Percentiles rank a stretch among this genome's conserved stretches.
phyloP scores from a whole-genome alignment of 2,888 invertebrate species.

The Sinodicranocentrus sp. region DNA sequence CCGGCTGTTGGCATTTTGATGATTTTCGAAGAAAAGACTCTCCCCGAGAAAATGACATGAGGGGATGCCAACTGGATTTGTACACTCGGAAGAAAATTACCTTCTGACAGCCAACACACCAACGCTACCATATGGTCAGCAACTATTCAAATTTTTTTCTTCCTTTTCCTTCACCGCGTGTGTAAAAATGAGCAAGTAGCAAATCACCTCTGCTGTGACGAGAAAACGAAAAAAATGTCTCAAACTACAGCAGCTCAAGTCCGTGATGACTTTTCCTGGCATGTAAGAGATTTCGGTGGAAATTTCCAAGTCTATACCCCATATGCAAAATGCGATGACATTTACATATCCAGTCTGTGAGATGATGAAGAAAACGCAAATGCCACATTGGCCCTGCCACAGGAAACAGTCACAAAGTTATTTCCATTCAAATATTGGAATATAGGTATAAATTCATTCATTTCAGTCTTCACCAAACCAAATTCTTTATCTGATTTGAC shows the following conservation, averaged over 20 bases:
- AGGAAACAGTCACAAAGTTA: constrained; percentile 23
- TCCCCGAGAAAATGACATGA: constrained; percentile 24
- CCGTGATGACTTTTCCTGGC: constrained; percentile 62
- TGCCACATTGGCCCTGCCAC: constrained; percentile 37
- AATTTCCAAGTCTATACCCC: not conserved
- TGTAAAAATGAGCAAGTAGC: constrained; percentile 60
- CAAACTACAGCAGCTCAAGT: constrained; percentile 8
- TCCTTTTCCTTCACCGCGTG: too few species aligned
- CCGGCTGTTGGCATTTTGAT: constrained; percentile 27
- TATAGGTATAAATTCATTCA: constrained; percentile 49
- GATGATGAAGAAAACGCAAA: constrained; percentile 34
- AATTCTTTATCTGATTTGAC: constrained; percentile 21
- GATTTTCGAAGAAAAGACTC: constrained; percentile 4
- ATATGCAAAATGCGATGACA: constrained; percentile 21
- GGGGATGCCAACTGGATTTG: constrained; percentile 67
- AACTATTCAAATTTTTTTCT: constrained; percentile 33
- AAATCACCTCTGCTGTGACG: constrained; percentile 62
- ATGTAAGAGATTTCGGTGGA: constrained; percentile 65
- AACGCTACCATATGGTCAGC: constrained; percentile 64
- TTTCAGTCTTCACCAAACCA: constrained; percentile 45
- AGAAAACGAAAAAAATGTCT: constrained; percentile 34
- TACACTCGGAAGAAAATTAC: constrained; percentile 71
- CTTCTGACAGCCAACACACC: constrained; percentile 61
- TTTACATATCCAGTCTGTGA: constrained; percentile 6
- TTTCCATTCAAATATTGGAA: constrained; percentile 30